Percentiles rank a stretch among this genome's conserved stretches.
These are phyloP conservation scores for Phlogophora meticulosa DNA, from an alignment of 2,888 invertebrate species.

Conservation along the genomic window DNA sequence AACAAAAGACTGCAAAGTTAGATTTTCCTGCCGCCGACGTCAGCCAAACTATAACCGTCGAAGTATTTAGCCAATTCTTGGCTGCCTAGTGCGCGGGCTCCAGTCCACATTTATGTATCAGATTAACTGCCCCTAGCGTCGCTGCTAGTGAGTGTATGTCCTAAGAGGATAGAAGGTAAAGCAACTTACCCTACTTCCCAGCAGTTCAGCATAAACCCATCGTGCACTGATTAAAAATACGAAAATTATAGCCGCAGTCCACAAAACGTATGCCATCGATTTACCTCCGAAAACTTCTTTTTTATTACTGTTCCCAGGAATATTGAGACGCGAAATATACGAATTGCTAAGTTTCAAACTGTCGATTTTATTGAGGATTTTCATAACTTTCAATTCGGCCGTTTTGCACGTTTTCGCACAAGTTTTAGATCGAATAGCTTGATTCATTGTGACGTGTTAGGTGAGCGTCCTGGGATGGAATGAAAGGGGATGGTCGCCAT, in stretches of 20 bases:
- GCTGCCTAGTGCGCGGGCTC: no score
- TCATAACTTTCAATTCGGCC: constrained; percentile 81
- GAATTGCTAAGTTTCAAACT: constrained; percentile 75
- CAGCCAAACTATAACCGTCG: no score
- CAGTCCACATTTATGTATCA: no score
- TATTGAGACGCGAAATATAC: constrained; percentile 73
- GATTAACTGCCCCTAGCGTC: no score
- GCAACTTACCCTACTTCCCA: constrained; percentile 70
- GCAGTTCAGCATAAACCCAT: constrained; percentile 72
- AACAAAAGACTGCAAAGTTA: neutral
- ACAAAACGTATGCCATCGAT: constrained; percentile 36
- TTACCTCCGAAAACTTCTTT: constrained; percentile 22
- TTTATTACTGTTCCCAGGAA: constrained; percentile 56
- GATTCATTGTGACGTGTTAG: constrained; percentile 71
- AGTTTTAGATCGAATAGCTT: constrained; percentile 69
- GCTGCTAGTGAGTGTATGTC: no score
- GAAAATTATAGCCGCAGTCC: constrained; percentile 44
- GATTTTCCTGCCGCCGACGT: no score
- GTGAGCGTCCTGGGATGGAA: constrained; percentile 49
- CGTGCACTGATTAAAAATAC: constrained; percentile 59
- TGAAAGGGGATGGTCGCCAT: constrained; percentile 66
- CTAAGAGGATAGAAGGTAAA: no score
- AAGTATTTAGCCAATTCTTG: no score
- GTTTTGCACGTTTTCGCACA: constrained; percentile 82
- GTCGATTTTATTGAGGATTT: constrained; percentile 82